A percentile compares a stretch with the other conserved stretches of the same genome.
phyloP scores from a whole-genome alignment of 2,113 vertebrate genomes.

The Corapipo altera region DNA sequence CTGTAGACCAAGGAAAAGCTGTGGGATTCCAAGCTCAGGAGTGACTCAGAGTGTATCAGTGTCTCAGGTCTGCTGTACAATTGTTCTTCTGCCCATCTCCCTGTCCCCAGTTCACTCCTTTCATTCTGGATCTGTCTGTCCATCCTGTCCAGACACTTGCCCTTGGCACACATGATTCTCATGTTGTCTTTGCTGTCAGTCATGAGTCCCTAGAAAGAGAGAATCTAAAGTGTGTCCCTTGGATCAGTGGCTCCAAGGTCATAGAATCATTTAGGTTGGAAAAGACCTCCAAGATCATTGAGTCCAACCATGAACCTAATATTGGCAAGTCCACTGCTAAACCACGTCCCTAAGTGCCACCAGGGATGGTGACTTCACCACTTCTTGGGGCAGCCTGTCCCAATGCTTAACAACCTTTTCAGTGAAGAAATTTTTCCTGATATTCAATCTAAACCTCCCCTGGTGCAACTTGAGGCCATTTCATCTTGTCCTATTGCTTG shows the following conservation, averaged over 20 bases:
- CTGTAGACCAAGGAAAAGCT: not conserved
- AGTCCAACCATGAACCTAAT: not conserved
- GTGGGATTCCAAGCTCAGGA: not conserved
- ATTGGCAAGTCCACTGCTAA: not conserved
- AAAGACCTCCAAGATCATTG: not conserved
- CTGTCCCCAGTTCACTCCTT: not conserved
- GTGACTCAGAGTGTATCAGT: not conserved
- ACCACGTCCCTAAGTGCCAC: not conserved
- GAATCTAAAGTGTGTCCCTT: not conserved
- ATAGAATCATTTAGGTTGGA: not conserved
- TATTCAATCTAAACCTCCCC: not conserved
- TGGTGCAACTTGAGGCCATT: not conserved
- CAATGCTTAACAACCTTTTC: not conserved
- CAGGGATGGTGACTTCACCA: not conserved
- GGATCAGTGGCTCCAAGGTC: not conserved
- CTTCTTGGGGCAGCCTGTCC: not conserved
- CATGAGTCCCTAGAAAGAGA: not conserved
- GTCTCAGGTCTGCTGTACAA: not conserved
- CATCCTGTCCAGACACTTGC: not conserved
- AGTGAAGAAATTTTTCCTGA: not conserved
- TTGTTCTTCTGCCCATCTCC: not conserved
- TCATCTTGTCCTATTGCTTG: not conserved
- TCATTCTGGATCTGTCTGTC: not conserved
- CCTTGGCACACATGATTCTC: not conserved
- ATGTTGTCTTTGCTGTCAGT: not conserved